A percentile compares a stretch with the other conserved stretches of the same genome.
phyloP scores from a whole-genome alignment of 2,797 vertebrate genomes.

The Oceanodroma leucorhoa region DNA sequence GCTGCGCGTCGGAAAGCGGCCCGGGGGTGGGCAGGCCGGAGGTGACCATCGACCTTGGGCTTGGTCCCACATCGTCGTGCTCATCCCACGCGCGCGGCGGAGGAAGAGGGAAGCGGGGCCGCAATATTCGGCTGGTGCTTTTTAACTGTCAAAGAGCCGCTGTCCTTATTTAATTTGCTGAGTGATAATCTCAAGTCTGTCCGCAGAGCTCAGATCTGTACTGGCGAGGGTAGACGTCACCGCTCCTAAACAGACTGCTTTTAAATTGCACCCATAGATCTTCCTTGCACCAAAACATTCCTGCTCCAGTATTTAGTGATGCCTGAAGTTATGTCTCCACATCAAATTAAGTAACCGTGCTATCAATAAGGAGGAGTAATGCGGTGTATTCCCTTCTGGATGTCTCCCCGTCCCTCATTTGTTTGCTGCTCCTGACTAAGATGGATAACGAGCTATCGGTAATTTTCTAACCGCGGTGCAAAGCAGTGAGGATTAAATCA shows the following conservation, averaged over 20 bases:
- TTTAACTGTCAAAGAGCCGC: background rate
- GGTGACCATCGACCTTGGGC: background rate
- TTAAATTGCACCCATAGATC: constrained; percentile 69
- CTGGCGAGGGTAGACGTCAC: background rate
- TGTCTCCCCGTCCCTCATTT: constrained; percentile 48
- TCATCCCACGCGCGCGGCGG: background rate
- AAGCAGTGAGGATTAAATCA: constrained; percentile 41
- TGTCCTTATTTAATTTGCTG: background rate
- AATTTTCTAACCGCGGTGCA: constrained; percentile 20
- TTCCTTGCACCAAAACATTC: constrained; percentile 50
- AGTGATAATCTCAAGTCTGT: constrained; percentile 1
- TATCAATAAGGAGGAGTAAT: constrained; percentile 69
- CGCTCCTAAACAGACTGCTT: constrained; percentile 47
- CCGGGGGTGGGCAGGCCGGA: background rate
- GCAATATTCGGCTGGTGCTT: background rate
- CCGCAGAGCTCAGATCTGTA: background rate
- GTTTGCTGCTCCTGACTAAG: constrained; percentile 63
- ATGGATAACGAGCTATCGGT: constrained; percentile 35
- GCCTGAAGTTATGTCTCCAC: constrained; percentile 54
- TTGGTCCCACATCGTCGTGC: fast-evolving
- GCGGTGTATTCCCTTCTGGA: constrained; percentile 24
- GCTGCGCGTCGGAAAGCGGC: background rate
- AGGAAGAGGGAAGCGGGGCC: background rate
- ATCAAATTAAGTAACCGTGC: constrained; percentile 61
- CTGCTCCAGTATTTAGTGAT: constrained; percentile 38